Percentiles rank a stretch among this genome's conserved stretches.
Conservation (phyloP, 2,113 vertebrate species). For the Chamaetylas fuelleborni region DNA sequence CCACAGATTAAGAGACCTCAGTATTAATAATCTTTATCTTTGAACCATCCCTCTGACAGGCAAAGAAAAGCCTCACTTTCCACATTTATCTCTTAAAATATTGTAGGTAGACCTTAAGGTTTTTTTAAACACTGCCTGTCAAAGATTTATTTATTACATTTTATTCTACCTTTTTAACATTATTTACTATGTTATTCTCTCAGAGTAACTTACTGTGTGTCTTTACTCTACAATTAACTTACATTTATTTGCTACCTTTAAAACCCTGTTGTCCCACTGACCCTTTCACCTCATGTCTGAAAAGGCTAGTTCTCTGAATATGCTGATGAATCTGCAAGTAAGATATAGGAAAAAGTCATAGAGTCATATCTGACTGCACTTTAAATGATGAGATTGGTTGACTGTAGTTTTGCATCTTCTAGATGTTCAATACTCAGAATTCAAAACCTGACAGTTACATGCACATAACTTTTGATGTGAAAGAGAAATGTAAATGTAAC, state of each 20-base stretch:
- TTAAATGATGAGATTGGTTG: not conserved
- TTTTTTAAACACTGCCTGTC: not conserved
- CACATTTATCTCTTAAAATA: not conserved
- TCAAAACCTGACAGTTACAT: not conserved
- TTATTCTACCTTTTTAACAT: not conserved
- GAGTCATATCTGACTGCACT: not conserved
- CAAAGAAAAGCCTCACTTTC: not conserved
- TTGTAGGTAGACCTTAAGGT: not conserved
- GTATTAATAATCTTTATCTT: not conserved
- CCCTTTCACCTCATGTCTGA: not conserved
- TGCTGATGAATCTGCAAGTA: not conserved
- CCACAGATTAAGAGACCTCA: not conserved
- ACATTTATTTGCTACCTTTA: not conserved
- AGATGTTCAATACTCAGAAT: not conserved
- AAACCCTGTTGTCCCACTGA: not conserved
- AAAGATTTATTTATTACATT: not conserved
- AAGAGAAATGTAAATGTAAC: not conserved
- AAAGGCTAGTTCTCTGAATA: not conserved
- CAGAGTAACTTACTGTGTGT: not conserved
- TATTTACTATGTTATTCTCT: not conserved
- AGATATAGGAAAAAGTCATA: not conserved
- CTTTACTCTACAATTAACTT: not conserved
- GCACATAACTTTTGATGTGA: not conserved
- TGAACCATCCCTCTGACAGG: not conserved
- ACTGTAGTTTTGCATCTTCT: not conserved